These are phyloP conservation scores for Acleris laterana DNA, from an alignment of 2,888 invertebrate species.

Conservation along the genomic window DNA sequence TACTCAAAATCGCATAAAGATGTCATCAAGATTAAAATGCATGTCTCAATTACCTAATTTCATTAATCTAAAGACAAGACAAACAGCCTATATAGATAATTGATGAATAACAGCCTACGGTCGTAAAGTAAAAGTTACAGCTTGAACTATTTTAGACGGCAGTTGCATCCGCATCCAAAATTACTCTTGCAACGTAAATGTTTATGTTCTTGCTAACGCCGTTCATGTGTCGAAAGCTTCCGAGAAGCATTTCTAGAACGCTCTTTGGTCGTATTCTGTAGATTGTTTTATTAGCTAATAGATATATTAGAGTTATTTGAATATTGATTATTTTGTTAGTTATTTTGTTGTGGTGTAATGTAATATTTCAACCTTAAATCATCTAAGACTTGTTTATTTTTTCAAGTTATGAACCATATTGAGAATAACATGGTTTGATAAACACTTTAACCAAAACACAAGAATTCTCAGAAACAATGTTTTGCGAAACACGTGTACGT, in stretches of 20 bases:
- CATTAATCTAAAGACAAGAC: conserved; percentile 11
- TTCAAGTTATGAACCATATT: conserved; percentile 7
- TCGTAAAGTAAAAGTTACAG: conserved; percentile 54
- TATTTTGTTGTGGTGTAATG: no score
- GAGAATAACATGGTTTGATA: neutral
- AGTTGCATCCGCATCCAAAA: conserved; percentile 69
- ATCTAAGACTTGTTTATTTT: no score
- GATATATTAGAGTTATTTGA: no score
- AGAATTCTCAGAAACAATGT: neutral
- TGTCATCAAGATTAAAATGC: conserved; percentile 14
- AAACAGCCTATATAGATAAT: conserved; percentile 42
- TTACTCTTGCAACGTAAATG: conserved; percentile 67
- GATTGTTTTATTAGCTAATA: neutral
- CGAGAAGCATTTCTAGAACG: conserved; percentile 54
- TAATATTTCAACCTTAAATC: no score
- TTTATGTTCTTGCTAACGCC: conserved; percentile 73
- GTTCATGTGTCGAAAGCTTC: conserved; percentile 60
- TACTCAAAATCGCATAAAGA: conserved; percentile 4
- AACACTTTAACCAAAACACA: conserved; percentile 7
- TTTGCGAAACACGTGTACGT: neutral
- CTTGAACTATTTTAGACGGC: conserved; percentile 61
- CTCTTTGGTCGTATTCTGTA: conserved; percentile 34
- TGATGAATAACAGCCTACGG: conserved; percentile 21
- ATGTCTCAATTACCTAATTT: conserved; percentile 28
- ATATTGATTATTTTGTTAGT: no score